Conservation (phyloP, 2,113 vertebrate genomes). For the Sciurus niger region DNA sequence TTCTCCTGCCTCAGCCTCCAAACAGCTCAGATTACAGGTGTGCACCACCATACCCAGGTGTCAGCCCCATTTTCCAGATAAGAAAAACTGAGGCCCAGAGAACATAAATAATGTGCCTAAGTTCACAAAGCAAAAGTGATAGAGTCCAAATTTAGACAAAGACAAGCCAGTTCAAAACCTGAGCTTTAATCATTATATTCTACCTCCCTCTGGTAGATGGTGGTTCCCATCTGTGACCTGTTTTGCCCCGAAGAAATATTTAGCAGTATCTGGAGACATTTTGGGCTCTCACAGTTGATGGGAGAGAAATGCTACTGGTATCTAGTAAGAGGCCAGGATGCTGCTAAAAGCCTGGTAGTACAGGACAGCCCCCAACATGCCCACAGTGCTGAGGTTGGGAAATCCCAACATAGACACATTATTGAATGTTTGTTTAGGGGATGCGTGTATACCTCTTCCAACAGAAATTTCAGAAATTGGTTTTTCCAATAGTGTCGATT, state of each 20-base stretch:
- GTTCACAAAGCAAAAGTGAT: not conserved
- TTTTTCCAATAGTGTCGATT: not conserved
- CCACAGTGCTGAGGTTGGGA: not conserved
- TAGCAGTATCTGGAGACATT: not conserved
- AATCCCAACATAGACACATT: not conserved
- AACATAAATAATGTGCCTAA: not conserved
- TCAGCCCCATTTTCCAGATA: not conserved
- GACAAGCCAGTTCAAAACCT: not conserved
- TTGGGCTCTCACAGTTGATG: not conserved
- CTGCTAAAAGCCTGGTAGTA: fast-evolving
- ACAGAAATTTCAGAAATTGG: not conserved
- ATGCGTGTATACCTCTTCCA: not conserved
- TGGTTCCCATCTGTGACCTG: not conserved
- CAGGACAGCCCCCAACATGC: not conserved
- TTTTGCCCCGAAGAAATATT: not conserved
- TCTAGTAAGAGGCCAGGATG: not conserved
- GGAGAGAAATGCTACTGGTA: not conserved
- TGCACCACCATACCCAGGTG: no score
- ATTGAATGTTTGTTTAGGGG: no score
- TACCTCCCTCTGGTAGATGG: not conserved
- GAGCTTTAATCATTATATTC: not conserved
- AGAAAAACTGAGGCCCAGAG: conserved; percentile 30
- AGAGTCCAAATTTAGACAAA: not conserved
- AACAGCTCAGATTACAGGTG: no score
- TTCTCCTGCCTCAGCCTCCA: no score